Percentiles rank a stretch among this genome's conserved stretches.
Evolutionary conservation across 2,797 vertebrate genomes (phyloP).

Genomic region (Aldrovandia affinis): DNA sequence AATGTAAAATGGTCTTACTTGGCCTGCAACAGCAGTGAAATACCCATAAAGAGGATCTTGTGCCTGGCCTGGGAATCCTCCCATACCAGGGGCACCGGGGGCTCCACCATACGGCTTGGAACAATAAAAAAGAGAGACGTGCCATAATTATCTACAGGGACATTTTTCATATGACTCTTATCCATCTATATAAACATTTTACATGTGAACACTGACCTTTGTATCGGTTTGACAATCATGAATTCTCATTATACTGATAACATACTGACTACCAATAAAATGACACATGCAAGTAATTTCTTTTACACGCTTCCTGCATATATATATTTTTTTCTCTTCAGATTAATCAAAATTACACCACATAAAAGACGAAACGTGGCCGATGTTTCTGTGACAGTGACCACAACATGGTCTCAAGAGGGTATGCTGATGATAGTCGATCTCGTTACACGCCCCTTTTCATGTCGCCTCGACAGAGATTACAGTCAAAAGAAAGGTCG

Average conservation of each 20-base stretch:
- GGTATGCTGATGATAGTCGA: too few relatives aligned
- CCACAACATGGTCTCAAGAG: too few relatives aligned
- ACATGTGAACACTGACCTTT: not conserved
- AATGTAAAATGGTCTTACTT: slow-evolving; percentile 67
- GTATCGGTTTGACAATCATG: not conserved
- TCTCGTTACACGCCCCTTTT: not conserved
- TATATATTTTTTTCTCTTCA: not conserved
- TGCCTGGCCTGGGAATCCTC: slow-evolving; percentile 78
- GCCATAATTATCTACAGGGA: not conserved
- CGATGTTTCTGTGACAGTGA: too few relatives aligned
- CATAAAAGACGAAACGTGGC: too few relatives aligned
- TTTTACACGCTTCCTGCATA: not conserved
- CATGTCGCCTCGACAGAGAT: not conserved
- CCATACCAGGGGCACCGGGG: slow-evolving; percentile 59
- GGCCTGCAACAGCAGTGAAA: slow-evolving; percentile 87
- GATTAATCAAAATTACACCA: too few relatives aligned
- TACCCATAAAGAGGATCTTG: slow-evolving; percentile 92
- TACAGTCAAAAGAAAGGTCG: not conserved
- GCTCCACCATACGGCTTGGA: slow-evolving; percentile 34
- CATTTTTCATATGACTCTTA: not conserved
- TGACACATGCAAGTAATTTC: not conserved
- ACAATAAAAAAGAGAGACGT: not conserved
- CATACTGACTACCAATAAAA: not conserved
- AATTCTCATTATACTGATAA: not conserved
- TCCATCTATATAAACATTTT: not conserved